These are phyloP conservation scores for Paradoxurus hermaphroditus DNA, from an alignment of 2,113 vertebrate genomes.

Conservation along the genomic window DNA sequence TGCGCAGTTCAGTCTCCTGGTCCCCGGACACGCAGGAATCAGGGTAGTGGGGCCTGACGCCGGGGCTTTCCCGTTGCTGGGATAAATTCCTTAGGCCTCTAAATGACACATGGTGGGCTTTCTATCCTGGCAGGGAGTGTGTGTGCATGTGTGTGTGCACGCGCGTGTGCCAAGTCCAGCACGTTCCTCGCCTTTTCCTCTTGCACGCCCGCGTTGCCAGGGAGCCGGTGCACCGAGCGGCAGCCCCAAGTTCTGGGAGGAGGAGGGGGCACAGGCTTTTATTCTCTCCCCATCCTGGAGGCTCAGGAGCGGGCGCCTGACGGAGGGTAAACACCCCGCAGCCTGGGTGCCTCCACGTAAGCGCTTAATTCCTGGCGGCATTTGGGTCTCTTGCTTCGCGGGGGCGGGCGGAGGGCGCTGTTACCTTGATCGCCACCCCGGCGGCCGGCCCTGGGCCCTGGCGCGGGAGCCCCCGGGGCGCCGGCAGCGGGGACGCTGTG, in stretches of 20 bases:
- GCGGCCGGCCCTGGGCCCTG: neutral
- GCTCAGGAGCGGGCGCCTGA: neutral
- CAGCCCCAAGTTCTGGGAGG: neutral
- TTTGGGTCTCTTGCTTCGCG: conserved; percentile 79
- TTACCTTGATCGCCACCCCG: neutral
- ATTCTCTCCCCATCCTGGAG: neutral
- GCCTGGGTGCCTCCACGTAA: conserved; percentile 81
- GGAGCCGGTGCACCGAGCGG: conserved; percentile 55
- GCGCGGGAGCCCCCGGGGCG: neutral
- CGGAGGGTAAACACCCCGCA: neutral
- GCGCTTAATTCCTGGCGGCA: conserved; percentile 84
- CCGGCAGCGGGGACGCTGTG: neutral
- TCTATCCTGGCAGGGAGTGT: neutral
- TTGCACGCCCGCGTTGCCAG: conserved; percentile 75
- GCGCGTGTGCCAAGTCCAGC: neutral
- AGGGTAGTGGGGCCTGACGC: neutral
- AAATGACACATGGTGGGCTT: neutral
- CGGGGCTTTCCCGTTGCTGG: neutral
- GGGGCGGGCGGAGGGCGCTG: conserved; percentile 71
- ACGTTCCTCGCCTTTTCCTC: neutral
- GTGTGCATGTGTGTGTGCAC: neutral
- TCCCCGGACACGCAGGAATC: no score
- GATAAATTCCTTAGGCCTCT: neutral
- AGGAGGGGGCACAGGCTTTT: accelerated
- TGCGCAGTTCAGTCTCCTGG: no score